Base-by-base conservation (phyloP, 1,140 invertebrate genomes). In the Ceratoteleas bidentatus region DNA sequence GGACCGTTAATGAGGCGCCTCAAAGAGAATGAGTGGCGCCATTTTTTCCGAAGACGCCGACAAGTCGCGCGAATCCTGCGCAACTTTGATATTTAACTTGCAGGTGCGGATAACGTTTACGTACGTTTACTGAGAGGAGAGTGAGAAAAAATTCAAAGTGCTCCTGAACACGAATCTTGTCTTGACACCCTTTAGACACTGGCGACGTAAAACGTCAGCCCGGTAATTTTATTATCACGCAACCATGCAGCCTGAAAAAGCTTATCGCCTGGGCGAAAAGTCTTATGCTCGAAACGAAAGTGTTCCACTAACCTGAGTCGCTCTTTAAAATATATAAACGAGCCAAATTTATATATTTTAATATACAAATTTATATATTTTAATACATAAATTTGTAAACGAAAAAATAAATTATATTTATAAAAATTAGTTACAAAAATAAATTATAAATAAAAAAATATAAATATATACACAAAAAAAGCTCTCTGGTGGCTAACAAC, bases 151-250 rank as follows among this genome's bases (percentile, higher is more conserved):
- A n/a, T n/a, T n/a, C 43, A 45, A 45, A 45, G 10, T 45, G 15
- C 47, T n/a, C 13, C 9, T 14, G 11, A 53, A 66, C 47, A 58
- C 34, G 52, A 60, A 57, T 36, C 62, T 45, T 56, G 33, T 24
- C 49, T 61, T 54, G 16, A 53, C 49, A 50, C 36, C 47, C 15
- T 36, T 60, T 45, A 15, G 47, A 4, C 13, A 49, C 15, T 61
- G 24, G 60, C n/a, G 57, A 49, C 40, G 61, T 72, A 54, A 72
- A 72, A 72, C 49, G 61, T 72, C 8, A n/a, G 0, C 2, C 33
- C 13, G 38, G 57, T 72, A 72, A 72, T 61, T 72, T 61, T 72
- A 72, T 72, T 61, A 72, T 61, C 68, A 72, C 57, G 56, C 68
- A 72, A 72, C 57, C 61, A 53, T 61, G 13, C 45, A 61, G 45